phyloP scores from a whole-genome alignment of 2,797 vertebrate species.

The Babyrousa celebensis region DNA sequence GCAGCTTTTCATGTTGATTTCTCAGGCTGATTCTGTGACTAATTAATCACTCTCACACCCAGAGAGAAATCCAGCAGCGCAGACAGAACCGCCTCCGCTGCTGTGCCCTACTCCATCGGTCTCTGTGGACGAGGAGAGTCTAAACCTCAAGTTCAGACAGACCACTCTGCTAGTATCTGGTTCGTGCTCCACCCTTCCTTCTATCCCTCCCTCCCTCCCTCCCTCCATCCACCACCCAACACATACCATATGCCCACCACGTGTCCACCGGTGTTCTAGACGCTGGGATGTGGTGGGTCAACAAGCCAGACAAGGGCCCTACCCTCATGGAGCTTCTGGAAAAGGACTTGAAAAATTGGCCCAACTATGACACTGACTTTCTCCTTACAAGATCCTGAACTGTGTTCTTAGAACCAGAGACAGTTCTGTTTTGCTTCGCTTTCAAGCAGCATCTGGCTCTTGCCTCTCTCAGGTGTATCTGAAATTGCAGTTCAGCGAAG shows the following conservation, averaged over 20 bases:
- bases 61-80: background rate
- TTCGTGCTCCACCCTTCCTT: background rate
- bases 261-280: fast-evolving
- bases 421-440: background rate
- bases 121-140: background rate
- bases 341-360: background rate
- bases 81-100: background rate
- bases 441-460: background rate
- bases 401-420: background rate
- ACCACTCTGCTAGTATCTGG: background rate
- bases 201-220: background rate
- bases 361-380: background rate
- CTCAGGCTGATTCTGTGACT: background rate
- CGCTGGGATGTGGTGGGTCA: fast-evolving
- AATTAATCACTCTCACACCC: background rate
- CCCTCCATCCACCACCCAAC: background rate
- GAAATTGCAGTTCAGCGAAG: background rate
- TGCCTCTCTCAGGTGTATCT: background rate
- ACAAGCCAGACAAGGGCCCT: background rate
- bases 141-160: background rate
- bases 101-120: fast-evolving
- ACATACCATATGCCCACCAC: background rate
- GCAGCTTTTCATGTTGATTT: background rate
- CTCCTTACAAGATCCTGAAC: background rate
- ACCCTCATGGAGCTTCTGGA: background rate